Evolutionary conservation across 2,888 invertebrate species (phyloP).

Genomic region (Zaprionus obscuricornis): DNA sequence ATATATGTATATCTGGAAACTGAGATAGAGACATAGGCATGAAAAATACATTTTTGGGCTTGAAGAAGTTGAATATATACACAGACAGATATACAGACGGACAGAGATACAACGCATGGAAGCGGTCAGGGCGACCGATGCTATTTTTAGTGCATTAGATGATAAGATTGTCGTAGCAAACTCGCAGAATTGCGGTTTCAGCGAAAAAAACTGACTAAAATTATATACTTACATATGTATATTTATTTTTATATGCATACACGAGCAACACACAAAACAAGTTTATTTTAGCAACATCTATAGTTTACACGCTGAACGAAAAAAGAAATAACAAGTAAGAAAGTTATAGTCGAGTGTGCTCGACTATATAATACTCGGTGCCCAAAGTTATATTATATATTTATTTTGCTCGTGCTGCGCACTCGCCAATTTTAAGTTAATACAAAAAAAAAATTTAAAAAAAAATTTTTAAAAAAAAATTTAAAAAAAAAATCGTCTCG

Average conservation of each 20-base stretch:
- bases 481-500: no score
- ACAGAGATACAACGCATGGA: constrained; percentile 37
- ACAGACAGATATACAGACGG: constrained; percentile 5
- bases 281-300: constrained; percentile 47
- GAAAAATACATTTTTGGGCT: constrained; percentile 54
- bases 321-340: constrained; percentile 3
- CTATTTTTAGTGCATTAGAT: constrained; percentile 73
- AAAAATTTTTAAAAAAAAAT: no score
- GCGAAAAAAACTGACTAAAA: constrained; percentile 35
- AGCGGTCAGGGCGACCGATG: constrained; percentile 55
- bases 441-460: no score
- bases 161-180: constrained; percentile 69
- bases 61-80: constrained; percentile 28
- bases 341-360: no score
- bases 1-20: background rate
- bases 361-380: no score
- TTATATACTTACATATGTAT: constrained; percentile 33
- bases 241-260: constrained; percentile 11
- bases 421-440: no score
- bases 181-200: constrained; percentile 70
- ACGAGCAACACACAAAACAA: constrained; percentile 51
- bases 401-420: no score
- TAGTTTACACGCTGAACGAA: constrained; percentile 40
- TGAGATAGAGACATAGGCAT: constrained; percentile 21
- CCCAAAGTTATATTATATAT: constrained; percentile 24